Evolutionary conservation across 2,797 vertebrate genomes (phyloP).

Genomic region (Gymnodraco acuticeps): DNA sequence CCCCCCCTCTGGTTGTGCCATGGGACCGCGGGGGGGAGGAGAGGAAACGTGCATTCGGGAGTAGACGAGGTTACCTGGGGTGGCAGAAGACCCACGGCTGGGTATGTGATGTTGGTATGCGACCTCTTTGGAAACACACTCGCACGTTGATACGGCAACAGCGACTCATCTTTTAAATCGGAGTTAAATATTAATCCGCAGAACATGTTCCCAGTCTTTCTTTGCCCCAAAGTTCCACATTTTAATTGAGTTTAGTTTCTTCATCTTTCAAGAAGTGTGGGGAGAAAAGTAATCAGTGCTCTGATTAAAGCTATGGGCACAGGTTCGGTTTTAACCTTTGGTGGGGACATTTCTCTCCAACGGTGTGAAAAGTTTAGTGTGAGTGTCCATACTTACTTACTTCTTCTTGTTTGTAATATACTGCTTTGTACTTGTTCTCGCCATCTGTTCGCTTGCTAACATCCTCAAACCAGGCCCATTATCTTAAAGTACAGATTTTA

Average conservation of each 20-base stretch:
- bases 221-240: conserved; percentile 34
- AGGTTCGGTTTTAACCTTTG: not conserved
- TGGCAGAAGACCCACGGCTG: conserved; percentile 44
- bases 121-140: conserved; percentile 48
- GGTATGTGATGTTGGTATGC: conserved; percentile 37
- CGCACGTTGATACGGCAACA: conserved; percentile 31
- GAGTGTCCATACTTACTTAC: not conserved
- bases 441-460: not conserved
- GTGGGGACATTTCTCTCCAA: not conserved
- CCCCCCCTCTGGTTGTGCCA: conserved; percentile 48
- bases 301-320: conserved; percentile 4
- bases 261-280: conserved; percentile 46
- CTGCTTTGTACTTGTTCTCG: too few species aligned
- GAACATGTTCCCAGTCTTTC: conserved; percentile 39
- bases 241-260: conserved; percentile 56
- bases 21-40: conserved; percentile 11
- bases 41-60: conserved; percentile 9
- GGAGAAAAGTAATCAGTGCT: conserved; percentile 29
- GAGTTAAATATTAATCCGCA: conserved; percentile 63
- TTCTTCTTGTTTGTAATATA: not conserved
- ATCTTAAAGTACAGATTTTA: not conserved
- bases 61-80: conserved; percentile 54
- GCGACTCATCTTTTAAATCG: conserved; percentile 52
- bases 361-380: not conserved
- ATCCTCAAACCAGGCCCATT: not conserved